Evolutionary conservation across 1,140 invertebrate genomes (phyloP), one percentile per base, ranked within the genome.

Genomic region (Drosophila ohnishii): DNA sequence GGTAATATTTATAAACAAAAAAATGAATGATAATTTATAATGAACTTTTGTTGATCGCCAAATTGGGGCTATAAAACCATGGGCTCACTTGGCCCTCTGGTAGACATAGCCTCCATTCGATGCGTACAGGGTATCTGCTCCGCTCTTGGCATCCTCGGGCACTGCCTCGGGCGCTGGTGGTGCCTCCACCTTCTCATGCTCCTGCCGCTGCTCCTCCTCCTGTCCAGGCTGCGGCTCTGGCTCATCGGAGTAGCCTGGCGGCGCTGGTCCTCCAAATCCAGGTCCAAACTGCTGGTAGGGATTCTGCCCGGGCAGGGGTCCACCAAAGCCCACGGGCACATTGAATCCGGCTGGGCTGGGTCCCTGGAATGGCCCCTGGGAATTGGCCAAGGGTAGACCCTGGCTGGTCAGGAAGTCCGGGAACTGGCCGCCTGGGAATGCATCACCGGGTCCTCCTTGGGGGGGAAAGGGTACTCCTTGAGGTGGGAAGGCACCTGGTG

Each of bases 61-160:
- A 16, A 48, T 51, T 22, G 14, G 35, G 39, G 47, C 71, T 72
- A 79, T 79, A 75, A 79, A 75, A 25, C 56, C 58, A 11, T 3
- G 22, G 64, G 6, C 25, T 87, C 39, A 88, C 61, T 74, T 70
- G 67, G 66, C 51, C 28, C 67, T 65, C 42, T 87, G 69, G 75
- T 91, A 91, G 55, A 91, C 69, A 45, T 91, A 91, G 22, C 90
- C 90, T 25, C 90, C 90, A 56, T 91, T 91, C 22, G 90, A n/a
- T 9, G 78, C 90, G 28, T 91, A 91, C 22, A 88, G 14, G n/a
- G 83, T 87, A 9, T 88, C 83, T 5, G 64, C 64, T 39, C 25
- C 11, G 59, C 45, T 42, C 50, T 83, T 58, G 56, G 39, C 53
- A 67, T 61, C 55, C 39, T 65, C 63, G 14, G 65, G 22, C 11